These are phyloP conservation scores for Cyprinodon brontotheroides DNA, from an alignment of 2,113 vertebrate genomes.

Conservation along the genomic window DNA sequence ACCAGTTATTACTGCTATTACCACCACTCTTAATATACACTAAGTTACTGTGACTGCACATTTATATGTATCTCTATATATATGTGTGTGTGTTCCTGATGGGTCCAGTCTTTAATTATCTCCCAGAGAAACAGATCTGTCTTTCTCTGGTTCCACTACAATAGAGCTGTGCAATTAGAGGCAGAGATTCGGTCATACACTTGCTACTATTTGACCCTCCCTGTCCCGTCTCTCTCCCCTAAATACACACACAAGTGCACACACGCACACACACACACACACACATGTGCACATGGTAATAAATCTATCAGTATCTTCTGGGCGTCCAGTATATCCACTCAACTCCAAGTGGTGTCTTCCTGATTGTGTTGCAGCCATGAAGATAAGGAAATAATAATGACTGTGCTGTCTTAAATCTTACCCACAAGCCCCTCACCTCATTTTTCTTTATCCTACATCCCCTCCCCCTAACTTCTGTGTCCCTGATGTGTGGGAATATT, in stretches of 20 bases:
- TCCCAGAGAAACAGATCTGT: slow-evolving; percentile 77
- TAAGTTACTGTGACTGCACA: slow-evolving; percentile 18
- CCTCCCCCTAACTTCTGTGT: neutral
- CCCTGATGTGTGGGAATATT: slow-evolving; percentile 42
- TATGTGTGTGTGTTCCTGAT: slow-evolving; percentile 68
- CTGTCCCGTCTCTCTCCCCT: slow-evolving; percentile 16
- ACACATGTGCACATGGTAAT: slow-evolving; percentile 49
- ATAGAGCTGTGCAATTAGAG: slow-evolving; percentile 78
- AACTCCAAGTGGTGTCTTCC: slow-evolving; percentile 69
- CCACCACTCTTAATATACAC: slow-evolving; percentile 48
- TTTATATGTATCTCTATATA: slow-evolving; percentile 31
- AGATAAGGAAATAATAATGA: slow-evolving; percentile 72
- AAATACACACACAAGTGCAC: too few relatives aligned
- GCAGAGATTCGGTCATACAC: slow-evolving; percentile 66
- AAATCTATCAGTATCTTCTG: slow-evolving; percentile 67
- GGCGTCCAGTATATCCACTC: slow-evolving; percentile 49
- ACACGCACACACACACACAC: slow-evolving; percentile 20
- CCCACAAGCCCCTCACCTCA: slow-evolving; percentile 8
- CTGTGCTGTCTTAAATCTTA: slow-evolving; percentile 42
- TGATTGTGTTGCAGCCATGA: slow-evolving; percentile 59
- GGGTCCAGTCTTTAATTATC: slow-evolving; percentile 77
- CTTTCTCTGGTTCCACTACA: slow-evolving; percentile 77
- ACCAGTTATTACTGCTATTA: slow-evolving; percentile 69
- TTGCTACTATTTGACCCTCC: slow-evolving; percentile 41
- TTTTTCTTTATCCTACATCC: neutral